These are phyloP conservation scores for Trissoscelio sp. DNA, from an alignment of 2,888 invertebrate species.

Conservation along the genomic window DNA sequence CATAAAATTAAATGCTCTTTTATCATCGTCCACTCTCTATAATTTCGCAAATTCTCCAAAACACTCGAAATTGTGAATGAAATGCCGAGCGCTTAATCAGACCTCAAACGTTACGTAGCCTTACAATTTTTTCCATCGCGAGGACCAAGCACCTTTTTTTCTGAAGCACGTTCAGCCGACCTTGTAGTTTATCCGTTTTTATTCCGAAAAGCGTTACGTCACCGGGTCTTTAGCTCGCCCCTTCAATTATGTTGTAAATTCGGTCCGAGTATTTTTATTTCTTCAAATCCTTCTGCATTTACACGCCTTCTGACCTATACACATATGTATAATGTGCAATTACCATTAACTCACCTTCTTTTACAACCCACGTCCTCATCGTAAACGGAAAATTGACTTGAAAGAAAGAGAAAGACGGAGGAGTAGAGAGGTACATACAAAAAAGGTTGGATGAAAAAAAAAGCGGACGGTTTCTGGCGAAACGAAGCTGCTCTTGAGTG, in stretches of 20 bases:
- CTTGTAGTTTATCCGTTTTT: conserved; percentile 60
- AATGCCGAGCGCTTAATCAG: conserved; percentile 38
- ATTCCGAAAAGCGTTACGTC: conserved; percentile 64
- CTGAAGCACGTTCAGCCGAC: conserved; percentile 11
- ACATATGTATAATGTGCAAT: conserved; percentile 68
- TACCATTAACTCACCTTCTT: conserved; percentile 70
- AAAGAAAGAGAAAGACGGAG: conserved; percentile 19
- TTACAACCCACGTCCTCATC: conserved; percentile 69
- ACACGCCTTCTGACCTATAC: conserved; percentile 66
- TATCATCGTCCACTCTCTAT: conserved; percentile 6
- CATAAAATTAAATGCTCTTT: conserved; percentile 42
- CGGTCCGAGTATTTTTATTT: conserved; percentile 59
- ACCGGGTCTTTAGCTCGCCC: conserved; percentile 61
- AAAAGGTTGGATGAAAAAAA: conserved; percentile 42
- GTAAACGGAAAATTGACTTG: conserved; percentile 69
- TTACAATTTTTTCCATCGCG: conserved; percentile 27
- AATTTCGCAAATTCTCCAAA: conserved; percentile 23
- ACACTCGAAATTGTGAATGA: conserved; percentile 35
- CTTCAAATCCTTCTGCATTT: conserved; percentile 67
- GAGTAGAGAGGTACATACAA: neutral
- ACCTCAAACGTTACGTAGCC: conserved; percentile 18
- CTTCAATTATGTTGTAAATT: conserved; percentile 66
- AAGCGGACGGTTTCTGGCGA: conserved; percentile 50
- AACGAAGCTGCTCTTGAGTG: conserved; percentile 54
- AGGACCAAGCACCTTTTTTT: conserved; percentile 9